A percentile compares a stretch with the other conserved stretches of the same genome.
Evolutionary conservation across 2,113 vertebrate species (phyloP).

Genomic region (Carlito syrichta): DNA sequence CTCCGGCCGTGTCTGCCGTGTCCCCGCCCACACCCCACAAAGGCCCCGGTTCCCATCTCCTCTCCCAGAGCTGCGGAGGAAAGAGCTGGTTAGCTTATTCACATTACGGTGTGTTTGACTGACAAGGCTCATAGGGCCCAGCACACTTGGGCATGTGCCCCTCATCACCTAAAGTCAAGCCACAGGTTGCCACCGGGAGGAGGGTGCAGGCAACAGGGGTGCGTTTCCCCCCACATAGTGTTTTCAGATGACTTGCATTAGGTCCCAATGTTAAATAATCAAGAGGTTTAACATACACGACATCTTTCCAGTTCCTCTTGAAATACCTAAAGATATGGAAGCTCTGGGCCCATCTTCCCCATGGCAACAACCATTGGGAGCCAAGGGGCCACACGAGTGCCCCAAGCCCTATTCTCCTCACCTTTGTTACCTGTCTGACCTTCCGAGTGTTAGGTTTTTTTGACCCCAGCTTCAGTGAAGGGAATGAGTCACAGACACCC

Average conservation of each 20-base stretch:
- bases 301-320: neutral
- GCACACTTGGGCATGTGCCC: neutral
- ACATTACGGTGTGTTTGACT: neutral
- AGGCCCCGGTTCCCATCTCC: neutral
- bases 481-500: neutral
- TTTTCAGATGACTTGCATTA: neutral
- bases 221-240: neutral
- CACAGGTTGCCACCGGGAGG: neutral
- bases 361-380: neutral
- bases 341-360: neutral
- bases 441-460: neutral
- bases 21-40: neutral
- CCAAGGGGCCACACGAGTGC: neutral
- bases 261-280: neutral
- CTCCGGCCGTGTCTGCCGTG: neutral
- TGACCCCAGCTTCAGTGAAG: neutral
- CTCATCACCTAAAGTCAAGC: neutral
- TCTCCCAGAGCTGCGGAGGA: neutral
- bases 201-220: accelerated
- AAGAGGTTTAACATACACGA: neutral
- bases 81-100: neutral
- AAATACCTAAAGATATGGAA: neutral
- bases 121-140: neutral
- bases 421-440: neutral
- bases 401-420: neutral